Evolutionary conservation across 2,888 invertebrate species (phyloP).

Genomic region (Oligia strigilis): DNA sequence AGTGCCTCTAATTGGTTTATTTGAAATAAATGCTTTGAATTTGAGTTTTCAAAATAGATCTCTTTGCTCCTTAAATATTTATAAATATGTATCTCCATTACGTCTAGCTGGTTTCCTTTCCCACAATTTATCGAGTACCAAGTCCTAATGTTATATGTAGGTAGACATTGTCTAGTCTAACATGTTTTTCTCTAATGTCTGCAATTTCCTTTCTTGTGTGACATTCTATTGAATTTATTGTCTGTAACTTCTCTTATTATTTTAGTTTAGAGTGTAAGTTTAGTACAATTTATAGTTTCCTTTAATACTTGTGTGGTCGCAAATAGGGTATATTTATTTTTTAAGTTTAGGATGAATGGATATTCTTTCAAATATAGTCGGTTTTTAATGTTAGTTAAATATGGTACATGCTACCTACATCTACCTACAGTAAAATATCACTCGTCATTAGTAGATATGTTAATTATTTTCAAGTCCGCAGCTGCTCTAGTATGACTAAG

Average conservation of each 20-base stretch:
- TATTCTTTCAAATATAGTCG: neutral
- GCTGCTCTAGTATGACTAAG: conserved; percentile 49
- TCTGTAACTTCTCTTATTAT: conserved; percentile 28
- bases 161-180: conserved; percentile 41
- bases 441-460: neutral
- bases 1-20: too few species aligned
- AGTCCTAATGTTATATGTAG: conserved; percentile 35
- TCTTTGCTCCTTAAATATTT: neutral
- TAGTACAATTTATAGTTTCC: conserved; percentile 38
- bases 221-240: conserved; percentile 38
- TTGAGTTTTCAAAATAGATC: neutral
- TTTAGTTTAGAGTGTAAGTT: conserved; percentile 38
- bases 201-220: conserved; percentile 50
- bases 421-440: neutral
- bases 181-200: conserved; percentile 38
- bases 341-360: neutral
- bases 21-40: too few species aligned
- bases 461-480: conserved; percentile 18
- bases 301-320: neutral
- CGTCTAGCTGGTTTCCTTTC: neutral
- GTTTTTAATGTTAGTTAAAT: neutral
- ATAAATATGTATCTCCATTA: neutral
- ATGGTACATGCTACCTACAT: too few species aligned
- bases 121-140: conserved; percentile 14
- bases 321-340: conserved; percentile 1